Percentiles rank a stretch among this genome's conserved stretches.
phyloP scores from a whole-genome alignment of 2,888 invertebrate genomes.

The Troilus luridus region DNA sequence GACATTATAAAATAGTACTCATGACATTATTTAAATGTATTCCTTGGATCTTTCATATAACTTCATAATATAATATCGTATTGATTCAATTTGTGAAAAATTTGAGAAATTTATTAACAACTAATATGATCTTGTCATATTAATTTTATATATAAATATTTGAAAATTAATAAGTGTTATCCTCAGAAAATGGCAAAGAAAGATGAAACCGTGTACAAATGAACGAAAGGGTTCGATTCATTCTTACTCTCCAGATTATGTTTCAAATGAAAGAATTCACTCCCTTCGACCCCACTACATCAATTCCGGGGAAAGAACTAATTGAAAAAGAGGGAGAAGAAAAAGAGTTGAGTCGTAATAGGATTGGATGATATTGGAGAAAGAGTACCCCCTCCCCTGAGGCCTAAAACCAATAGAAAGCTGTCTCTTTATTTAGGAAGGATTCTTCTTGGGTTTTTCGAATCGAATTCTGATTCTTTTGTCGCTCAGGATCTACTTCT shows the following conservation, averaged over 20 bases:
- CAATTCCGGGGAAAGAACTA: not conserved
- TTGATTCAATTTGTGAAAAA: no score
- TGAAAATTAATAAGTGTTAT: not conserved
- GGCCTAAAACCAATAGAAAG: conserved; percentile 36
- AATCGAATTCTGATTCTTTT: conserved; percentile 1
- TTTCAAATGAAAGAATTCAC: not conserved
- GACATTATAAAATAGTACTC: no score
- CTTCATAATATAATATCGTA: no score
- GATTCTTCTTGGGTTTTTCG: not conserved
- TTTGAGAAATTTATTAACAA: no score
- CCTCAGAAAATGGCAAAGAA: not conserved
- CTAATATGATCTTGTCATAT: no score
- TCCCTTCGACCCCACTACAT: not conserved
- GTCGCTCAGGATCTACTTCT: not conserved
- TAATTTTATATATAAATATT: not conserved
- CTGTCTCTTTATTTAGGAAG: not conserved
- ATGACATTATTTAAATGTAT: no score
- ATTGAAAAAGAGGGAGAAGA: conserved; percentile 22
- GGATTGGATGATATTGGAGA: conserved; percentile 56
- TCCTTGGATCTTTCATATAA: no score
- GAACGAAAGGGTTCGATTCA: not conserved
- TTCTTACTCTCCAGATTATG: not conserved
- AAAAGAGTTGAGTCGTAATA: conserved; percentile 16
- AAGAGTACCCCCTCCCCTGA: conserved; percentile 3
- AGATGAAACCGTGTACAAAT: not conserved